Base-by-base conservation (phyloP, 2,888 invertebrate genomes). In the Lasioglossum malachurum region DNA sequence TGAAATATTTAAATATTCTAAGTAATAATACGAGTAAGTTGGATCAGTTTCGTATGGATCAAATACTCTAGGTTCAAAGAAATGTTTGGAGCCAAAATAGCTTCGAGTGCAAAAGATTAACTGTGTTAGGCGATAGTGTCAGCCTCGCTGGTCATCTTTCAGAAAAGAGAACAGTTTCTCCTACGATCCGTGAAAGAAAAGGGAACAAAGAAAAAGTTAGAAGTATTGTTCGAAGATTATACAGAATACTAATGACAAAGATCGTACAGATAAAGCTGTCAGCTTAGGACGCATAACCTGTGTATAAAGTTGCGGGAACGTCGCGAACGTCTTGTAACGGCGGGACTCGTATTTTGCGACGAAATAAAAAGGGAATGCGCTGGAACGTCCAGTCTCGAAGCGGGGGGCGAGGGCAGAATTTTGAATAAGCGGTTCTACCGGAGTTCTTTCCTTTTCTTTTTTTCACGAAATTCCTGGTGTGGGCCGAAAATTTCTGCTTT, bases 401-500 rank as follows among this genome's bases (percentile, higher is more conserved):
- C 7, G 8, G 8, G 8, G 31, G 1, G 2, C 0, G 12, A 3
- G 41, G 44, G 16, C 71, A 75, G 72, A 64, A 72, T 75, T 80
- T 71, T 19, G 60, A 53, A 71, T 71, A 60, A 49, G 14, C 46
- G 49, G 2, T 80, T 83, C 71, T 35, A 19, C 31, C 35, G 60
- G 31, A 14, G 35, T 46, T 67, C 7, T 46, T 23, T 57, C 7
- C 72, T 44, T 67, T 57, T 74, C 74, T 60, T 75, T 75, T 75
- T 60, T 41, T 12, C n/a, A n/a, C 19, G 69, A 57, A 64, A 60
- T 77, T 77, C 38, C 57, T 53, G 27, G 41, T 73, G 41, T 73
- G 16, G n/a, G 27, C 35, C 67, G 64, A 44, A 73, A 75, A 83
- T 60, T 80, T 80, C 71, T 23, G 31, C 44, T 31, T 27, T 41